Base-by-base conservation (phyloP, 2,888 invertebrate species). In the Eugnorisma glareosa region DNA sequence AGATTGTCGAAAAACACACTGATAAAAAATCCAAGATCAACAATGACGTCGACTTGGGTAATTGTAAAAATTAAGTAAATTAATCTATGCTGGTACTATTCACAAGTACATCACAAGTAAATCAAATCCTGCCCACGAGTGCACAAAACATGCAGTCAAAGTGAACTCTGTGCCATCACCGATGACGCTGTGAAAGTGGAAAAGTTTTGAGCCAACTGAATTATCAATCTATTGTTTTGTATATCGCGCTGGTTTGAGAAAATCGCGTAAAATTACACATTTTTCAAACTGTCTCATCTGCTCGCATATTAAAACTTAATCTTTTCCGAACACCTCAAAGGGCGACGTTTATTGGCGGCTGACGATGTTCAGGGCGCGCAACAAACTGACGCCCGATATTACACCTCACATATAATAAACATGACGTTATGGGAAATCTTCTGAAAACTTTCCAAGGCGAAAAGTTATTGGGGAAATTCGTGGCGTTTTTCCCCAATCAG, bases 331-430 rank as follows among this genome's bases (percentile, higher is more conserved):
- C 28, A 79, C 79, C 40, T 77, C 43, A 67, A 87, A 89, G 90
- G 89, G 91, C 83, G 86, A 83, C 88, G 78, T 87, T 90, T 92
- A 92, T 92, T 90, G 89, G 88, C 83, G 88, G 89, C 87, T 89
- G 84, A 88, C 88, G 85, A 89, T 86, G 90, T 89, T 89, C 85
- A 86, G 86, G 82, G 89, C 84, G 90, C 83, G 88, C 87, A 84
- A 88, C 86, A 85, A 82, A 86, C 86, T 80, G 86, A 88, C 89
- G 83, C 77, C 76, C 83, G 78, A 86, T 86, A 88, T 86, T 79
- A 85, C 87, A 81, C 73, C 74, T 79, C 80, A 81, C 75, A 82
- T 85, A 83, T 79, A 82, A 82, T 81, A 83, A 79, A 73, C 75
- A 76, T 73, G 68, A 51, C 51, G 67, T 70, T 48, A 83, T 69